A percentile compares a stretch with the other conserved stretches of the same genome.
Evolutionary conservation across 2,888 invertebrate genomes (phyloP).

Genomic region (Chromoteleia sp.): DNA sequence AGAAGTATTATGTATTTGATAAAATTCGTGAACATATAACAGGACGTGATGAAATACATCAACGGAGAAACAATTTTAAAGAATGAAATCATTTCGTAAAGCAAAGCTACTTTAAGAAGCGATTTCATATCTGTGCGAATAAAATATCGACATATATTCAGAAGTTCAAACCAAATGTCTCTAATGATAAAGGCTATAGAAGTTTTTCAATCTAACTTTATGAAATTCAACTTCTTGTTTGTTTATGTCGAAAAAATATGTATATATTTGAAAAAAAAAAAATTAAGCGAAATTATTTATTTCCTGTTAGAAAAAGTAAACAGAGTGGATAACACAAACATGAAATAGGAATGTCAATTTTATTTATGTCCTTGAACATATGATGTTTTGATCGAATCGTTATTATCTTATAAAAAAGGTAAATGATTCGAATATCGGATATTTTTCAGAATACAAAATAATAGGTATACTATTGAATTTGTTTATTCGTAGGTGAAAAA

Average conservation of each 20-base stretch:
- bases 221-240: constrained; percentile 2
- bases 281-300: neutral
- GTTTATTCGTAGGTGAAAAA: too few species aligned
- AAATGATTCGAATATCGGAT: too few species aligned
- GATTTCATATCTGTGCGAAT: constrained; percentile 6
- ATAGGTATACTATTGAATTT: too few species aligned
- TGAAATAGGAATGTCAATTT: too few species aligned
- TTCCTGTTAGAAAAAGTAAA: neutral
- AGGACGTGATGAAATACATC: neutral
- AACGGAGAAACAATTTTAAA: neutral
- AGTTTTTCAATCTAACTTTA: constrained; percentile 1
- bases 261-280: neutral
- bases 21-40: neutral
- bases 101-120: neutral
- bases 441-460: too few species aligned
- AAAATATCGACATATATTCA: constrained; percentile 8
- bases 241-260: neutral
- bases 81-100: constrained; percentile 7
- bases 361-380: too few species aligned
- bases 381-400: too few species aligned
- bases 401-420: too few species aligned
- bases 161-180: neutral
- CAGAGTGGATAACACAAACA: too few species aligned
- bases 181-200: neutral
- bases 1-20: neutral